Evolutionary conservation across 1,140 invertebrate species (phyloP), one percentile per base, ranked within the genome.

Genomic region (Babylonia areolata): DNA sequence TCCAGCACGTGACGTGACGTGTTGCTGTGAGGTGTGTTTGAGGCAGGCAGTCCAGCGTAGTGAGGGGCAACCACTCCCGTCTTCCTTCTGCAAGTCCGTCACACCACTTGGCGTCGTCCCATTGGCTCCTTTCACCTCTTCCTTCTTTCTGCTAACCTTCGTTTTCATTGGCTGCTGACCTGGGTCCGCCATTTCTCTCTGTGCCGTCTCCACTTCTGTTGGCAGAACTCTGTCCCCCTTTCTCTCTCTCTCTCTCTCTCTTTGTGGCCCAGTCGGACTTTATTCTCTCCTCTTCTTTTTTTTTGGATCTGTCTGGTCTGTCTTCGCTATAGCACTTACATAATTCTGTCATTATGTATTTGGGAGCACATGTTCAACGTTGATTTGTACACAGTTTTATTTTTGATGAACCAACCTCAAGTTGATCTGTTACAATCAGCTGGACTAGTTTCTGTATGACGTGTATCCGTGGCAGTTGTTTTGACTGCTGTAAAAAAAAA

Each of bases 11-110:
- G n/a, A n/a, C n/a, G n/a, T 73, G 37, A 46, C 35, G 40, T 80
- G 73, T 82, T 81, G 80, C 80, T 84, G 85, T 86, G 85, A 83
- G 20, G 33, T 75, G 33, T 82, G 54, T 80, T 42, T 33, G 58
- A 69, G 78, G 54, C 75, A 71, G n/a, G 33, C 3, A 39, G 20
- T 28, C 69, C 64, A 54, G 15, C 31, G n/a, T 78, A 77, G 51
- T 77, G 31, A 33, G 75, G 51, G 35, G 35, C 84, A 85, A 85
- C 73, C 35, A 77, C 39, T 69, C 31, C n/a, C 35, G 33, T 37
- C 23, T 71, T 64, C 58, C 71, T 35, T 71, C 37, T 17, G 28
- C 28, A 23, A 42, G n/a, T 31, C 40, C 12, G 20, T 28, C 20
- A 12, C 35, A 46, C 33, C n/a, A 46, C 20, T 42, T 42, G 79